Evolutionary conservation across 2,113 vertebrate genomes (phyloP).

Genomic region (Labeo catla): DNA sequence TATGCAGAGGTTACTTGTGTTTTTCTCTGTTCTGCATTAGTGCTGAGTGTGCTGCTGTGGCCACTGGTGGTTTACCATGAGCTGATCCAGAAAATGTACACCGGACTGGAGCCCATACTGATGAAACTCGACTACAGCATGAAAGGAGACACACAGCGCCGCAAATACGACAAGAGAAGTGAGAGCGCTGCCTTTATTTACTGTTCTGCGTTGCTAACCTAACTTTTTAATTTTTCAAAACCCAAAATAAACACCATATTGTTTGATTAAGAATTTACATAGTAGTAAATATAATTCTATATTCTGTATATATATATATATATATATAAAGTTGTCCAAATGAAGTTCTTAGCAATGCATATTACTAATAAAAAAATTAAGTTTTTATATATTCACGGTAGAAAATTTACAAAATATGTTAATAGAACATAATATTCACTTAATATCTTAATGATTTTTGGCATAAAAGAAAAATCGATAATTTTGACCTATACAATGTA

Average conservation of each 20-base stretch:
- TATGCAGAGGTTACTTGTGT: background rate
- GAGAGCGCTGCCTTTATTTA: conserved; percentile 65
- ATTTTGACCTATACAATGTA: no score
- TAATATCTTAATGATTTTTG: no score
- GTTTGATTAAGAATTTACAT: background rate
- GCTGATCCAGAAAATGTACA: conserved; percentile 98
- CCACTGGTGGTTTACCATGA: conserved; percentile 97
- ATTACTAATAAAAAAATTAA: no score
- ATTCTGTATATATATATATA: no score
- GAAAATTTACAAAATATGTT: no score
- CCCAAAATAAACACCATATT: background rate
- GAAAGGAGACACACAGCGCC: conserved; percentile 91
- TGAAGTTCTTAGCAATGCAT: no score
- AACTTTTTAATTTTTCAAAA: background rate
- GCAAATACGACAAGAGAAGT: conserved; percentile 96
- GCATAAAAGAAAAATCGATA: no score
- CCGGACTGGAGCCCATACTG: conserved; percentile 91
- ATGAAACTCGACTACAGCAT: conserved; percentile 99
- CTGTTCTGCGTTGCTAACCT: background rate
- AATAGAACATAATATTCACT: no score
- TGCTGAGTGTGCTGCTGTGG: conserved; percentile 95
- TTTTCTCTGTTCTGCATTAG: conserved; percentile 68
- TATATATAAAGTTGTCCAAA: no score
- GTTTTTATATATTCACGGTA: no score
- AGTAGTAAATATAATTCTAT: background rate